Percentiles rank a stretch among this genome's conserved stretches.
Conservation (phyloP, 2,797 vertebrate species). For the Catamblyrhynchus diadema region DNA sequence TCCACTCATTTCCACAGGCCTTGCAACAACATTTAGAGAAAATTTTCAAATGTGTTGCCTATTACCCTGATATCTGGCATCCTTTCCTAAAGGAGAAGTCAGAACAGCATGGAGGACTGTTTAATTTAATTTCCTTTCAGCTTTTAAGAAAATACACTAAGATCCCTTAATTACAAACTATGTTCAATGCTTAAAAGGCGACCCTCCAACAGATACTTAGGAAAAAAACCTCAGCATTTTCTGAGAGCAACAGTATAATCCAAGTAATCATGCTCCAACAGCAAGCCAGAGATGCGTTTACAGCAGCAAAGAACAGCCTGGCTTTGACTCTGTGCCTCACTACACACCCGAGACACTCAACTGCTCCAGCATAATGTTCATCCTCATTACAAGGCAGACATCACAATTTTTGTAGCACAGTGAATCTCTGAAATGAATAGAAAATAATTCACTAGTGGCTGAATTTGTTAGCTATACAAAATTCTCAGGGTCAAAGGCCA, state of each 20-base stretch:
- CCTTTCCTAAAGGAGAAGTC: neutral
- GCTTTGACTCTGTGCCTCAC: neutral
- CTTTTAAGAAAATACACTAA: neutral
- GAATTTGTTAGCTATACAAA: neutral
- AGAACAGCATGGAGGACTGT: neutral
- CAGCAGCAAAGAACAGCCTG: neutral
- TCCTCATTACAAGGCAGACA: neutral
- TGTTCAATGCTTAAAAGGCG: neutral
- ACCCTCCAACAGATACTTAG: neutral
- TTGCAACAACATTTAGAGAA: neutral
- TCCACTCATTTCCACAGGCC: neutral
- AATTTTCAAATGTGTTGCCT: neutral
- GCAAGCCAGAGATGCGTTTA: neutral
- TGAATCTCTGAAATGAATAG: neutral
- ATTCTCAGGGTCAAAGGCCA: neutral
- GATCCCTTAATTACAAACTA: neutral
- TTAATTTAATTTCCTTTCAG: neutral
- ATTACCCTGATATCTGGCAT: neutral
- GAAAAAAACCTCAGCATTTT: neutral
- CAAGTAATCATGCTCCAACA: neutral
- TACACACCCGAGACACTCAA: neutral
- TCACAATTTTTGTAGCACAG: neutral
- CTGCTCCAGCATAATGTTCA: neutral
- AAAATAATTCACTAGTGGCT: neutral
- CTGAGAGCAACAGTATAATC: neutral